Base-by-base conservation (phyloP, 2,888 invertebrate genomes). In the Cancer borealis region DNA sequence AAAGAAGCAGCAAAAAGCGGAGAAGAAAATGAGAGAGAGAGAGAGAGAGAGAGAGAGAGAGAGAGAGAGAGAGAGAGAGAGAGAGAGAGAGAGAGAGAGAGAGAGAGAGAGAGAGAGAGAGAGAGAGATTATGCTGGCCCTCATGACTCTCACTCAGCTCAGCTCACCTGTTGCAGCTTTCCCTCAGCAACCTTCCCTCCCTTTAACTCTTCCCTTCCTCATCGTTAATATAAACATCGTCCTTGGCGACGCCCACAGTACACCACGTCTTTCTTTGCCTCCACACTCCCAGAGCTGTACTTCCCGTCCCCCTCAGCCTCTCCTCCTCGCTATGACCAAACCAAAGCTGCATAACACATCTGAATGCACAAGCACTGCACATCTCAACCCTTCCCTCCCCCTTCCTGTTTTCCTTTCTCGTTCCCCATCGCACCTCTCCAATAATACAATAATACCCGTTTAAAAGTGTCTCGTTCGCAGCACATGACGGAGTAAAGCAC, bases 11-110 rank as follows among this genome's bases (percentile, higher is more conserved):
- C 14, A 45, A 87, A 26, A 21, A 0, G 45, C n/a, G 10, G 84
- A 84, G 73, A 17, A n/a, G 45, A 49, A 26, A 26, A 47, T n/a
- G 39, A 12, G 26, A 10, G 88, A 46, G 88, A 88, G n/a, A 88
- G 88, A 88, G 88, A 88, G 88, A 88, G 88, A 88, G 88, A 88
- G 88, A 88, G 88, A 88, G 88, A 88, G 88, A 88, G 88, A 88
- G 88, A 88, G 88, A 88, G 88, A 88, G 88, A 88, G 88, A 66
- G 91, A 91, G 91, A 91, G 91, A 91, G 91, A 91, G 91, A 91
- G 54, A 91, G 91, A 91, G 91, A 91, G 91, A 91, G 91, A 91
- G 91, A 91, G 60, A 60, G 91, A 60, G 91, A 30, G 60, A 17
- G 84, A 17, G n/a, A 66, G 66, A 66, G 39, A 39, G 39, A 39